These are phyloP conservation scores for Rhinoderma darwinii DNA, from an alignment of 2,113 vertebrate genomes.

Conservation along the genomic window DNA sequence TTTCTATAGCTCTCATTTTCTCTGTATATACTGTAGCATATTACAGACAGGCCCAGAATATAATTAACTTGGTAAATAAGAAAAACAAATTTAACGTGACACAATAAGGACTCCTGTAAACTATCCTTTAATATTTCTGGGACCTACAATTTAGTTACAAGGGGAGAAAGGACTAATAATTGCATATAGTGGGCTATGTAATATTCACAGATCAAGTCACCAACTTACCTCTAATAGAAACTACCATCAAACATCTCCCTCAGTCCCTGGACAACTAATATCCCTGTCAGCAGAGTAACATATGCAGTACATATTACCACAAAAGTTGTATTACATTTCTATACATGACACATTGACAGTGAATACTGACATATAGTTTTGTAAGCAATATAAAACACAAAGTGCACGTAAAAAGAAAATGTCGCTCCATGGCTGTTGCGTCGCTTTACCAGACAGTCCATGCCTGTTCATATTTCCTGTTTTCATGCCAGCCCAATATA, in stretches of 20 bases:
- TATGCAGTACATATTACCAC: background rate
- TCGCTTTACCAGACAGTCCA: constrained; percentile 25
- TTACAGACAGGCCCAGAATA: background rate
- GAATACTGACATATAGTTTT: background rate
- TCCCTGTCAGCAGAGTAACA: no score
- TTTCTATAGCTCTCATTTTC: background rate
- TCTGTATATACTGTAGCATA: background rate
- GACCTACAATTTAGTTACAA: background rate
- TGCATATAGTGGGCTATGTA: background rate
- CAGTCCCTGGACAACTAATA: background rate
- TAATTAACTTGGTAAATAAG: background rate
- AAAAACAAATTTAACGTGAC: constrained; percentile 1
- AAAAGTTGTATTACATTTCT: background rate
- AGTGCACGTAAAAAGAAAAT: background rate
- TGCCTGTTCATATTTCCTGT: constrained; percentile 16
- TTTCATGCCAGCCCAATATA: background rate
- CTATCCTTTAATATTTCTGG: background rate
- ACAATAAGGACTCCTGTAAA: background rate
- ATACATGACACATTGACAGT: background rate
- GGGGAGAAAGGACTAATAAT: background rate
- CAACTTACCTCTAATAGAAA: background rate
- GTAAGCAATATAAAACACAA: background rate
- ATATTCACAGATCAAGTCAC: background rate
- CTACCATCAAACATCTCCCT: background rate
- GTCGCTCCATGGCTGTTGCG: background rate